Percentiles rank a stretch among this genome's conserved stretches.
These are phyloP conservation scores for Acanthosepion lycidas DNA, from an alignment of 2,888 invertebrate species.

Conservation along the genomic window DNA sequence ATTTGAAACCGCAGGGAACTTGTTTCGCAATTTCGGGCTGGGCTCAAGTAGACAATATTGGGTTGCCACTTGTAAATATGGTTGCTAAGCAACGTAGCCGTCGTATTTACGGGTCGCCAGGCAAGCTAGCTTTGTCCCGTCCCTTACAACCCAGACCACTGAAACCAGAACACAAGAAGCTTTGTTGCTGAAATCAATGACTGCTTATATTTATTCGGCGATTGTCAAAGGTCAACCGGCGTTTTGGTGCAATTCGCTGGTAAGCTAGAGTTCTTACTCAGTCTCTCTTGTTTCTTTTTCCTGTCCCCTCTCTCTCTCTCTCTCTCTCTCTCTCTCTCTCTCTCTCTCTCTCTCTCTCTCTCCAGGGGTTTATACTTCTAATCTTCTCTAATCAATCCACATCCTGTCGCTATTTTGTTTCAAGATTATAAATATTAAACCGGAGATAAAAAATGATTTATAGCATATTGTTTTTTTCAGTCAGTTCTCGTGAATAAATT, in stretches of 20 bases:
- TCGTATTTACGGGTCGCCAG: slow-evolving; percentile 20
- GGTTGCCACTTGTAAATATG: slow-evolving; percentile 8
- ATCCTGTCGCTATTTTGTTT: slow-evolving; percentile 4
- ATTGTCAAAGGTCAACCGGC: neutral
- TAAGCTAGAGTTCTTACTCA: neutral
- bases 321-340: neutral
- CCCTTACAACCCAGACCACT: neutral
- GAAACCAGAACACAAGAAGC: neutral
- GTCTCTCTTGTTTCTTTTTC: neutral
- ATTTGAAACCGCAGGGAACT: neutral
- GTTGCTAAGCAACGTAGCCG: neutral
- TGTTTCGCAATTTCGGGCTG: neutral
- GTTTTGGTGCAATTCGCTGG: neutral
- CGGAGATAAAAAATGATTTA: neutral
- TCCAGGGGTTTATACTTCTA: neutral
- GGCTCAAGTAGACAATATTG: neutral
- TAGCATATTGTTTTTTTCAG: neutral
- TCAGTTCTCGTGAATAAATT: neutral
- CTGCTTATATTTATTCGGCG: neutral
- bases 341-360: neutral
- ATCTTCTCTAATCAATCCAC: neutral
- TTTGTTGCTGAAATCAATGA: neutral
- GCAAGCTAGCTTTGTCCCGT: neutral
- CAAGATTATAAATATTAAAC: slow-evolving; percentile 6
- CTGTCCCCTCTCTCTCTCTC: neutral